A percentile compares a stretch with the other conserved stretches of the same genome.
Conservation (phyloP, 2,888 invertebrate species). For the Drosophila helvetica region DNA sequence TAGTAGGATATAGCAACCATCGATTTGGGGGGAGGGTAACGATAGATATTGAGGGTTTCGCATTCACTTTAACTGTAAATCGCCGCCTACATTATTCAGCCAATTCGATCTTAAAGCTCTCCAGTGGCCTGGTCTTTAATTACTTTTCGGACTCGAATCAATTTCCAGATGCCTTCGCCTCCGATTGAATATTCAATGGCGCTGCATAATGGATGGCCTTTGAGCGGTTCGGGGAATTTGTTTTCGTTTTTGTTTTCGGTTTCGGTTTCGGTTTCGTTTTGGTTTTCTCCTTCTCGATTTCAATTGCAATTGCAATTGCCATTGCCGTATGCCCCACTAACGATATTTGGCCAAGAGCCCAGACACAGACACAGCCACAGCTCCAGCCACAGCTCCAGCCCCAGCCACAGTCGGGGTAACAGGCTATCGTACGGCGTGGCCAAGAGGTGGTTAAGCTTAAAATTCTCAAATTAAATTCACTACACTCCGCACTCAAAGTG, state of each 20-base stretch:
- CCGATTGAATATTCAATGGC: slow-evolving; percentile 42
- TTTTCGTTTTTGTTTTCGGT: slow-evolving; percentile 13
- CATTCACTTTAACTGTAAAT: slow-evolving; percentile 16
- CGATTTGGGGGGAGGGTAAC: too few relatives aligned
- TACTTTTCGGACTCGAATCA: slow-evolving; percentile 41
- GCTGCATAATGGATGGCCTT: slow-evolving; percentile 29
- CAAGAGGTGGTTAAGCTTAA: slow-evolving; percentile 7
- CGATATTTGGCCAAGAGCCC: slow-evolving; percentile 38
- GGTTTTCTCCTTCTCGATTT: slow-evolving; percentile 8
- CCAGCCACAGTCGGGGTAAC: neutral
- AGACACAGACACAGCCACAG: neutral
- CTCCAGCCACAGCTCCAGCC: too few relatives aligned
- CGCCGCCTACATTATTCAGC: slow-evolving; percentile 30
- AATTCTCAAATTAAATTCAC: slow-evolving; percentile 33
- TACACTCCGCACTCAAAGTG: slow-evolving; percentile 1
- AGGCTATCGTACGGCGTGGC: slow-evolving; percentile 5
- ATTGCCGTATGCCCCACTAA: slow-evolving; percentile 7
- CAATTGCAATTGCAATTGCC: slow-evolving; percentile 18
- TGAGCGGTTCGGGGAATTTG: slow-evolving; percentile 29
- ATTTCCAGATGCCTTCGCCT: slow-evolving; percentile 29
- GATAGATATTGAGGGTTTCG: neutral
- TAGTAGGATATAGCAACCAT: too few relatives aligned
- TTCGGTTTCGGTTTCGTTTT: neutral
- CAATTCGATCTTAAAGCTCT: slow-evolving; percentile 38
- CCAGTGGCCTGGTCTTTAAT: slow-evolving; percentile 41